Percentiles rank a stretch among this genome's conserved stretches.
Conservation (phyloP, 2,113 vertebrate species). For the Martes martes region DNA sequence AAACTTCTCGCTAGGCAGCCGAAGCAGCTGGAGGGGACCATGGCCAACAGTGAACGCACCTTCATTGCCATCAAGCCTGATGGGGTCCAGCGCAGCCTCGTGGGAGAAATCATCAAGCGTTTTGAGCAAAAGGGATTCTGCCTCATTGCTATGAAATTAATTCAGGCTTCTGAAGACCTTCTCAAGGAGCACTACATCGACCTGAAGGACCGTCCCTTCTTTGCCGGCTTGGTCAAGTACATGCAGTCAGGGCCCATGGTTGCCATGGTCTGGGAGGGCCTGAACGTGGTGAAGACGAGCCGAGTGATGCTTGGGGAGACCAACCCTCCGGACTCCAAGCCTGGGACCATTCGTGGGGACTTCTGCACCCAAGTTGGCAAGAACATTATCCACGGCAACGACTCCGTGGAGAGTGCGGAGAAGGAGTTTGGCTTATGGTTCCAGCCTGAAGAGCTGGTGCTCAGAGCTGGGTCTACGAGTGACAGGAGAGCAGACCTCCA, state of each 20-base stretch:
- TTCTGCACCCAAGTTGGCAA: conserved; percentile 94
- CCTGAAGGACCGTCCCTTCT: conserved; percentile 91
- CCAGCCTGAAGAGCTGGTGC: conserved; percentile 87
- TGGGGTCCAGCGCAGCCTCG: conserved; percentile 90
- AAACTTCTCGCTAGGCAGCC: background rate
- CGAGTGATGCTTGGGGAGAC: conserved; percentile 96
- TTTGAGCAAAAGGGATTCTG: conserved; percentile 91
- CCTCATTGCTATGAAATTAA: conserved; percentile 88
- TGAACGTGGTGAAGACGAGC: conserved; percentile 92
- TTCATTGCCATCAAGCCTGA: conserved; percentile 95
- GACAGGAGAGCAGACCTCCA: background rate
- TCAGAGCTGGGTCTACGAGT: conserved; percentile 91
- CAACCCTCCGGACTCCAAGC: conserved; percentile 93
- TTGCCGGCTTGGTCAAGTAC: conserved; percentile 87
- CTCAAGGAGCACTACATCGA: conserved; percentile 91
- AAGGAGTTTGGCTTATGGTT: conserved; percentile 94
- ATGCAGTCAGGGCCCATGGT: conserved; percentile 93
- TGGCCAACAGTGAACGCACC: conserved; percentile 86
- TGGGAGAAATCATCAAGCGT: conserved; percentile 91
- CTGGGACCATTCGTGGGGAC: conserved; percentile 96
- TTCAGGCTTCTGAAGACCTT: conserved; percentile 87
- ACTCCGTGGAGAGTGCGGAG: conserved; percentile 91
- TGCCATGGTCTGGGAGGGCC: conserved; percentile 97
- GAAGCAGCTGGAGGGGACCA: conserved; percentile 50
- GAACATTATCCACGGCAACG: conserved; percentile 97